Base-by-base conservation (phyloP, 2,797 vertebrate genomes). In the Paramormyrops hopkinsi region DNA sequence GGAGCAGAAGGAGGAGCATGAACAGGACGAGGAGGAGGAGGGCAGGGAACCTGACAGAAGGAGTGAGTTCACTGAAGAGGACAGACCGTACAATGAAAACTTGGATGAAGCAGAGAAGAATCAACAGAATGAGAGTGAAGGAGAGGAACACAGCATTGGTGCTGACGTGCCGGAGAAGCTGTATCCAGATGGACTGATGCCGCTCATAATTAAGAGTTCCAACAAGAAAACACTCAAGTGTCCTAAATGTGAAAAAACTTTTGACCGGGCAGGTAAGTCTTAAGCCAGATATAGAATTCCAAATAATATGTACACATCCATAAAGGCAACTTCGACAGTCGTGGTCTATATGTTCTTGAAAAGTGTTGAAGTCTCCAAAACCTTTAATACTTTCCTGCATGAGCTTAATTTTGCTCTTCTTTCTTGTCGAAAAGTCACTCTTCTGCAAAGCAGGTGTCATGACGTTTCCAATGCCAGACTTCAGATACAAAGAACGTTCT, bases 221-320 rank as follows among this genome's bases (percentile, higher is more conserved):
- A 97, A 93, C 95, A 99, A 97, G 94, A 99, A 97, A 92, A 96
- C 94, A 3, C 94, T 99, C 89, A 96, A 98, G 87, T 99, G 99
- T 91, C 99, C 99, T 89, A 98, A 97, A 92, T 99, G 99, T 93
- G 97, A 97, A 90, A 99, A 99, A 95, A 97, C 95, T 9, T 99
- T 99, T 95, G 98, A 99, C 94, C 97, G 99, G 17, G 95, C 97
- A 97, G 98, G 99, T 99, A 96, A 95, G 97, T 91, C 50, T 4
- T n/a, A 41, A n/a, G 9, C 56, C 19, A 85, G 11, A 4, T 85
- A 85, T 73, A 17, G 29, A 79, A 59, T 56, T 37, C 51, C 33
- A 8, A 51, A 2, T 84, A 84, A 25, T 51, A 33, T 41, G 8
- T 44, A 87, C 37, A 59, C 7, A 59, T 87, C 51, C 37, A 59